phyloP scores from a whole-genome alignment of 2,888 invertebrate genomes.

The Euproctis similis region DNA sequence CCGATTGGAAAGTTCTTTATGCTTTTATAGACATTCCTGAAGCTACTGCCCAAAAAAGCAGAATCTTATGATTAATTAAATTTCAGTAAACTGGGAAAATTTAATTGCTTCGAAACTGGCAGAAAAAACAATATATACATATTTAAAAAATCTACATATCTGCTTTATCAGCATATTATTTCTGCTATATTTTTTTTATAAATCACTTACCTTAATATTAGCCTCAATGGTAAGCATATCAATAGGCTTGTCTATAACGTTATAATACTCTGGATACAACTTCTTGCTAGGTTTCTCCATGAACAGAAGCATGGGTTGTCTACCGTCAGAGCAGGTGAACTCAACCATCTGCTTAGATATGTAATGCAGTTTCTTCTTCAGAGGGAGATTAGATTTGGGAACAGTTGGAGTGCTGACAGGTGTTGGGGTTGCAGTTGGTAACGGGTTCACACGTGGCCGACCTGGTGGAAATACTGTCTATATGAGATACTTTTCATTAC shows the following conservation, averaged over 20 bases:
- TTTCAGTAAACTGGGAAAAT: too few species aligned
- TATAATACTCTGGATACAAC: constrained; percentile 96
- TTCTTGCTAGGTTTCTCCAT: constrained; percentile 98
- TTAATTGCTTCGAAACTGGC: too few species aligned
- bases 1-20: too few species aligned
- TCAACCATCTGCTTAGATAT: constrained; percentile 80
- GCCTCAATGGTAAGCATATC: constrained; percentile 95
- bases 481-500: too few species aligned
- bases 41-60: too few species aligned
- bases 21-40: too few species aligned
- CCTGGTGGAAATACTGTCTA: too few species aligned
- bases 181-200: too few species aligned
- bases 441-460: constrained; percentile 57
- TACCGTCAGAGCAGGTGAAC: constrained; percentile 78
- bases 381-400: constrained; percentile 71
- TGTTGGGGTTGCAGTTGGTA: constrained; percentile 28
- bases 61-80: too few species aligned
- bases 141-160: too few species aligned
- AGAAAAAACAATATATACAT: too few species aligned
- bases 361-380: constrained; percentile 87
- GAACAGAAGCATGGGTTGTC: constrained; percentile 92
- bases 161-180: too few species aligned
- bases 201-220: constrained; percentile 86
- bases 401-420: constrained; percentile 30
- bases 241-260: constrained; percentile 93